Evolutionary conservation across 2,888 invertebrate genomes (phyloP).

Genomic region (Hypolimnas misippus): DNA sequence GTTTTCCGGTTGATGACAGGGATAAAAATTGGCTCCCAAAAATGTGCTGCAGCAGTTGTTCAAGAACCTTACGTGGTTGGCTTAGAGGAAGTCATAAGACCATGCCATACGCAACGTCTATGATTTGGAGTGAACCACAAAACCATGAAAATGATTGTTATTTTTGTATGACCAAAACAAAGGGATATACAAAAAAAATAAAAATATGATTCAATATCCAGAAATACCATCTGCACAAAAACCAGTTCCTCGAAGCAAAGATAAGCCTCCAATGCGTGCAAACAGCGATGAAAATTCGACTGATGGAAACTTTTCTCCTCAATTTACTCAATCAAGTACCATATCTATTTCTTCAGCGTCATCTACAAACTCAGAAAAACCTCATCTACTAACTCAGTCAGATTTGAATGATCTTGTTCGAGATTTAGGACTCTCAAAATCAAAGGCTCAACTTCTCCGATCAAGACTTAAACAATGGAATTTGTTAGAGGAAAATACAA

Average conservation of each 20-base stretch:
- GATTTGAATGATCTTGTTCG: conserved; percentile 20
- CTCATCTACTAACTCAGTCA: conserved; percentile 15
- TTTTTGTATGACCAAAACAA: neutral
- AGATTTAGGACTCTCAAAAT: conserved; percentile 9
- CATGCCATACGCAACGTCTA: too few species aligned
- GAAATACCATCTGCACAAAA: conserved; percentile 18
- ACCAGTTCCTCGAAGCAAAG: conserved; percentile 19
- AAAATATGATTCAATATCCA: conserved; percentile 17
- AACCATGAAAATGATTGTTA: too few species aligned
- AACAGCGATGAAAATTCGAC: neutral
- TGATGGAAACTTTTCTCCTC: conserved; percentile 10
- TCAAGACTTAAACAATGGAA: conserved; percentile 23
- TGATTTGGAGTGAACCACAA: too few species aligned
- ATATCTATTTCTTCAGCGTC: conserved; percentile 4
- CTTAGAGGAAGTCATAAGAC: too few species aligned
- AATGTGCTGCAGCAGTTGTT: too few species aligned
- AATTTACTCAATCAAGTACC: neutral
- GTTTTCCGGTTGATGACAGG: too few species aligned
- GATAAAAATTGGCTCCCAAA: too few species aligned
- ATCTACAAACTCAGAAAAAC: conserved; percentile 11
- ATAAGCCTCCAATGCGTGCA: conserved; percentile 14
- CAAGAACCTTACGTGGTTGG: too few species aligned
- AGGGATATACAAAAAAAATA: conserved; percentile 19
- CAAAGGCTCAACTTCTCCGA: conserved; percentile 7
- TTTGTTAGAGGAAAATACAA: conserved; percentile 14